phyloP scores from a whole-genome alignment of 2,113 vertebrate species.

The Crotalus helleri region DNA sequence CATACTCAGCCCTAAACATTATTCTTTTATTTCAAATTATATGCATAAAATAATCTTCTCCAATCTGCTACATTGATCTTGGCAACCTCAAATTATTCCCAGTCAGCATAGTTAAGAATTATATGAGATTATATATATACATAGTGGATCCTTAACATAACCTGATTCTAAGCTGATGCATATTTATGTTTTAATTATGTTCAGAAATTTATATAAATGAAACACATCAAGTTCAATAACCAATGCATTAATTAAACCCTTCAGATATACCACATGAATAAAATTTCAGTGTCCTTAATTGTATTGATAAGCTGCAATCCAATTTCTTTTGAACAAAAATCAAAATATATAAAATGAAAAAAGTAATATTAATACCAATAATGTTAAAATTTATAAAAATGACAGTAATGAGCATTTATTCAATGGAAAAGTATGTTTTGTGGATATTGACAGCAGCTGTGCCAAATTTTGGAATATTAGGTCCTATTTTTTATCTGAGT shows the following conservation, averaged over 20 bases:
- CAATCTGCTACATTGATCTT: no score
- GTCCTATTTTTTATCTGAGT: neutral
- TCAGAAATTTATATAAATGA: no score
- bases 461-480: neutral
- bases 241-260: no score
- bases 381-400: neutral
- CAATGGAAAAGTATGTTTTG: neutral
- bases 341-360: neutral
- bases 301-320: neutral
- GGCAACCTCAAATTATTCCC: no score
- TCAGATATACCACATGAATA: neutral
- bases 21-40: no score
- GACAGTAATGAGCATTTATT: neutral
- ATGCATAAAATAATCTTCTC: no score
- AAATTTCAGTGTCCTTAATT: neutral
- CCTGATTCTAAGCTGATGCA: no score
- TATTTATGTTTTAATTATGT: no score
- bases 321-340: neutral
- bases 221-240: no score
- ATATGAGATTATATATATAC: no score
- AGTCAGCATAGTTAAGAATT: no score
- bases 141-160: no score
- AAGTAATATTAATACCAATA: neutral
- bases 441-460: neutral
- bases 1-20: neutral